Conservation (phyloP, 2,113 vertebrate species). For the Neopipo cinnamomea region DNA sequence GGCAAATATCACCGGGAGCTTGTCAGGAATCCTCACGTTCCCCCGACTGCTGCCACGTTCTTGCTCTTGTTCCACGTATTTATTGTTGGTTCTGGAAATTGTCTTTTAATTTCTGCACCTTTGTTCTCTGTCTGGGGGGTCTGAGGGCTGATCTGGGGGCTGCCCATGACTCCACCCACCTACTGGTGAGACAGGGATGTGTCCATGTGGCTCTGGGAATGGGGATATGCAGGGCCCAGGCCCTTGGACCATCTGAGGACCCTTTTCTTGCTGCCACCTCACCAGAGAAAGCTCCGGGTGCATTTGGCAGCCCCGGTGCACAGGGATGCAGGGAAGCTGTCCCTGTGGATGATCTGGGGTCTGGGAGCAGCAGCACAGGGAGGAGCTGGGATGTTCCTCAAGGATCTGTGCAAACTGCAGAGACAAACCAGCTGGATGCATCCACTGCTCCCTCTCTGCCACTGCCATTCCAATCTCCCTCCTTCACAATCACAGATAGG, state of each 20-base stretch:
- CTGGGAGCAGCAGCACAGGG: fast-evolving
- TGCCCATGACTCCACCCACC: background rate
- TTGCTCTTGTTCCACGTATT: background rate
- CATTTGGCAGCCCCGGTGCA: fast-evolving
- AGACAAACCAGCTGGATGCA: background rate
- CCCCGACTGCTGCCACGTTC: fast-evolving
- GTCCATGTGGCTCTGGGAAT: fast-evolving
- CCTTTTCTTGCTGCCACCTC: background rate
- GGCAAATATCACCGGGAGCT: background rate
- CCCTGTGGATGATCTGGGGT: background rate
- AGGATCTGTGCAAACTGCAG: background rate
- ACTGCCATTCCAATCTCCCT: background rate
- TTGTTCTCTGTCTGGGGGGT: background rate
- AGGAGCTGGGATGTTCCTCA: background rate
- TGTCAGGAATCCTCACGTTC: conserved; percentile 23
- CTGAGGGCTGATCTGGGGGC: background rate
- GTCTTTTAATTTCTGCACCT: conserved; percentile 6
- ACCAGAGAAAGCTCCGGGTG: background rate
- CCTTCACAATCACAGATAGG: background rate
- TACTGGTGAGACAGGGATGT: background rate
- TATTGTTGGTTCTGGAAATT: conserved; percentile 5
- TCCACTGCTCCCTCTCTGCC: background rate
- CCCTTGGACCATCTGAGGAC: background rate
- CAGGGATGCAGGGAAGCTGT: background rate
- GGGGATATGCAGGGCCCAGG: background rate